Evolutionary conservation across 1,140 invertebrate genomes (phyloP).

Genomic region (Lucilia cuprina): DNA sequence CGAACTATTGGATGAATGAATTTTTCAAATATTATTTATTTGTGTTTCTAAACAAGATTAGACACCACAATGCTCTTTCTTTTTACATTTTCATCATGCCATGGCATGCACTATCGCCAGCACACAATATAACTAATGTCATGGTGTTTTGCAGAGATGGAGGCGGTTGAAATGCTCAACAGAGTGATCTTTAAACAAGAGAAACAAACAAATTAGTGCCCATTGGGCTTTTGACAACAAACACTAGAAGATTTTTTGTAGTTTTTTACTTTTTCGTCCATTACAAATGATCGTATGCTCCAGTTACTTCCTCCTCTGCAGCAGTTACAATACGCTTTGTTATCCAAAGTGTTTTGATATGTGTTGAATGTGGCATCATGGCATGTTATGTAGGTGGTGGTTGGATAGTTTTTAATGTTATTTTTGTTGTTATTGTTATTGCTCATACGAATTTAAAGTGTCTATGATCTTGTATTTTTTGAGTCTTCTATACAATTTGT

Average conservation of each 20-base stretch:
- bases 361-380: no score
- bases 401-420: not conserved
- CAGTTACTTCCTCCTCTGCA: constrained; percentile 16
- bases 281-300: not conserved
- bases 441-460: no score
- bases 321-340: not conserved
- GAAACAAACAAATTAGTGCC: constrained; percentile 2
- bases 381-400: not conserved
- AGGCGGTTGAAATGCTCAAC: not conserved
- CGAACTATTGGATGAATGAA: not conserved
- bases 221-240: constrained; percentile 14
- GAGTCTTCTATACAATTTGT: not conserved
- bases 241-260: not conserved
- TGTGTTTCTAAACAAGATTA: not conserved
- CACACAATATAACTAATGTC: not conserved
- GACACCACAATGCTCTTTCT: not conserved
- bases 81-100: no score
- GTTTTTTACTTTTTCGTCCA: not conserved
- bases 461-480: not conserved
- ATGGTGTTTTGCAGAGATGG: not conserved
- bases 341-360: not conserved
- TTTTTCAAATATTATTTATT: not conserved
- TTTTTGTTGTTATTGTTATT: not conserved
- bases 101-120: not conserved
- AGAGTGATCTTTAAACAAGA: not conserved